A percentile compares a stretch with the other conserved stretches of the same genome.
Conservation (phyloP, 2,113 vertebrate species). For the Canis aureus region DNA sequence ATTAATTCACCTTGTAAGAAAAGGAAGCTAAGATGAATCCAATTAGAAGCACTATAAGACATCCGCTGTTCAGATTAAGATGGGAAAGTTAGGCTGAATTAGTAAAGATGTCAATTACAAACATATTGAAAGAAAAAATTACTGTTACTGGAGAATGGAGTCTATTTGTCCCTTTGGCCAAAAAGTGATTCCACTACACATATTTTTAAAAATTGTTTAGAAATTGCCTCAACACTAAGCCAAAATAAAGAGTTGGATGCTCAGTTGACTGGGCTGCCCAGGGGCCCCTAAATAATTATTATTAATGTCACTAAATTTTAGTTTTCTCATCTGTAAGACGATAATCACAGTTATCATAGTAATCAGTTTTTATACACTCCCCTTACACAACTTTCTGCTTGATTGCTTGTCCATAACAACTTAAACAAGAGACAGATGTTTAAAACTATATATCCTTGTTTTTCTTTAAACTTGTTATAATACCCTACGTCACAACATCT, state of each 20-base stretch:
- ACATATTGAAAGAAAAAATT: neutral
- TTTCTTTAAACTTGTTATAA: neutral
- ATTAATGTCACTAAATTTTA: neutral
- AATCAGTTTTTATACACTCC: neutral
- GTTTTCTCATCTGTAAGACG: slow-evolving; percentile 14
- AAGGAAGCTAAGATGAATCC: slow-evolving; percentile 6
- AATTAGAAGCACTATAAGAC: slow-evolving; percentile 23
- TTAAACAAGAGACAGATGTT: neutral
- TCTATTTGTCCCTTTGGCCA: neutral
- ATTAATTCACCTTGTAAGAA: slow-evolving; percentile 9
- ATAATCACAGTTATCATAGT: neutral
- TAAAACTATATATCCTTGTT: neutral
- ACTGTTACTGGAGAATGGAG: neutral
- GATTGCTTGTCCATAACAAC: neutral
- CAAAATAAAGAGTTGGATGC: neutral
- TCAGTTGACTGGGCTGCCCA: neutral
- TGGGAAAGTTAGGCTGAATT: neutral
- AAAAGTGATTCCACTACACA: neutral
- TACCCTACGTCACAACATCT: neutral
- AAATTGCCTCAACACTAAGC: neutral
- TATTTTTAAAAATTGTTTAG: neutral
- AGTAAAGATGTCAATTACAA: slow-evolving; percentile 8
- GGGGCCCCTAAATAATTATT: neutral
- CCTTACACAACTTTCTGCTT: neutral
- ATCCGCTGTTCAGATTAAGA: neutral